phyloP scores from a whole-genome alignment of 1,140 invertebrate species.

The Diploscapter pachys region DNA sequence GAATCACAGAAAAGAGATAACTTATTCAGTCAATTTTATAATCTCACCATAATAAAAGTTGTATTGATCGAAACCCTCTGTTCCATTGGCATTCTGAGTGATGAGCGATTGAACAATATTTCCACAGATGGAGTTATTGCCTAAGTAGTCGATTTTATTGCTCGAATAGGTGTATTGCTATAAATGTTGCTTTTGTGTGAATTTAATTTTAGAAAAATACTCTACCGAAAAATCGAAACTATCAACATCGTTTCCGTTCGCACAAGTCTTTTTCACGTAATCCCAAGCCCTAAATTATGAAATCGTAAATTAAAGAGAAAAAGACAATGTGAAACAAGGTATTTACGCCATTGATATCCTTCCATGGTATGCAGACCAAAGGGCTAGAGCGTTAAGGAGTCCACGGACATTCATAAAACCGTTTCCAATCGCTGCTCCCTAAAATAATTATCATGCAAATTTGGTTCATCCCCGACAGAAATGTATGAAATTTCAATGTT shows the following conservation, averaged over 20 bases:
- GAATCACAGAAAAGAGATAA: neutral
- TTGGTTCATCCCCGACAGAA: neutral
- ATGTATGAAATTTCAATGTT: slow-evolving; percentile 1
- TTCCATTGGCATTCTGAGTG: neutral
- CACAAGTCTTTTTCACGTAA: slow-evolving; percentile 18
- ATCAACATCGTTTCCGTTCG: slow-evolving; percentile 21
- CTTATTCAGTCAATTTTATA: too few relatives aligned
- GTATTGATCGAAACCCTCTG: too few relatives aligned
- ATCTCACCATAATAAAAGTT: too few relatives aligned
- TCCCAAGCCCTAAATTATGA: slow-evolving; percentile 35
- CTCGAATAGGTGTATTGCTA: neutral
- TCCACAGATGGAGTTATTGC: slow-evolving; percentile 28
- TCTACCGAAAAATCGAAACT: slow-evolving; percentile 20
- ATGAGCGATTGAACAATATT: slow-evolving; percentile 24
- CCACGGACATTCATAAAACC: slow-evolving; percentile 37
- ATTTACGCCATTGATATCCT: slow-evolving; percentile 32
- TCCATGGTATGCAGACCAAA: slow-evolving; percentile 37
- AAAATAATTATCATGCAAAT: neutral
- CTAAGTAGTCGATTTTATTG: slow-evolving; percentile 28
- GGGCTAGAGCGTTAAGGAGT: slow-evolving; percentile 32
- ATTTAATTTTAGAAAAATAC: too few relatives aligned
- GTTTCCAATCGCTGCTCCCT: slow-evolving; percentile 37
- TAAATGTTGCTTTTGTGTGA: neutral
- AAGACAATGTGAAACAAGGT: neutral
- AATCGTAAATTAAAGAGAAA: neutral